These are phyloP conservation scores for Sebastes matsubarae DNA, from an alignment of 2,797 vertebrate genomes.

Conservation along the genomic window DNA sequence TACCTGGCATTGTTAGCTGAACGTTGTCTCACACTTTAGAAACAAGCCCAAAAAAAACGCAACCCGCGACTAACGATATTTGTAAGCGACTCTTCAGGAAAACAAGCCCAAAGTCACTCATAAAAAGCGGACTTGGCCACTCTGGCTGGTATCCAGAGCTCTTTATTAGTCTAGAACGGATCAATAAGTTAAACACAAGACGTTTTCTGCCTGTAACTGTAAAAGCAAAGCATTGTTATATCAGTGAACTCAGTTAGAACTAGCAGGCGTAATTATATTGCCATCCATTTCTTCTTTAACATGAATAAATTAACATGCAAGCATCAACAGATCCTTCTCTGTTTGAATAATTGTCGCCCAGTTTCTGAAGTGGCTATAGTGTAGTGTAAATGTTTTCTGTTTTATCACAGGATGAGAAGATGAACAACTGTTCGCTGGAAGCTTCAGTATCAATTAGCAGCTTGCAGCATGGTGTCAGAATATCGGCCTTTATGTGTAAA, in stretches of 20 bases:
- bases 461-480: neutral
- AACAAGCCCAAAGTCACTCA: too few relatives aligned
- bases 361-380: neutral
- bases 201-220: neutral
- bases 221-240: neutral
- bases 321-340: neutral
- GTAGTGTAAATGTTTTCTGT: neutral
- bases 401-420: neutral
- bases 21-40: too few relatives aligned
- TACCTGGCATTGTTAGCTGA: too few relatives aligned
- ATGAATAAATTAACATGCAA: neutral
- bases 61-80: too few relatives aligned
- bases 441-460: slow-evolving; percentile 13
- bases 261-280: neutral
- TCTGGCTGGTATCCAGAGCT: neutral
- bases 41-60: too few relatives aligned
- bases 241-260: neutral
- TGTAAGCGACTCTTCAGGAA: too few relatives aligned
- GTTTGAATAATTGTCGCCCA: neutral
- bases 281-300: neutral
- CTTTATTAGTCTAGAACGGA: neutral
- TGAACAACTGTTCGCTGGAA: neutral
- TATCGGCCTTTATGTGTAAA: too few relatives aligned
- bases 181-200: neutral
- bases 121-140: too few relatives aligned